Conservation (phyloP, 2,888 invertebrate species). For the Neocrepidodera transversa region DNA sequence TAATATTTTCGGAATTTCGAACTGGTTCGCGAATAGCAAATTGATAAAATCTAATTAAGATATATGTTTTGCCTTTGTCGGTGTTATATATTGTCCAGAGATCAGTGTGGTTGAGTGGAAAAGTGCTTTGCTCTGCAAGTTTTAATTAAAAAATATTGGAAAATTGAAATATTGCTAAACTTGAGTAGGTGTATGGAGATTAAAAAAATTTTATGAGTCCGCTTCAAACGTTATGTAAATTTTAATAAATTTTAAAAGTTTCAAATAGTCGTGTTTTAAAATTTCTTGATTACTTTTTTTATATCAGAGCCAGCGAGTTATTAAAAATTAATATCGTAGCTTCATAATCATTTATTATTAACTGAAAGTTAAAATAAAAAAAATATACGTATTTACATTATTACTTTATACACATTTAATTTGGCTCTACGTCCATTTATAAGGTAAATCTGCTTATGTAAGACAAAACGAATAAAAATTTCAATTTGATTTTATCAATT, state of each 20-base stretch:
- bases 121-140: slow-evolving; percentile 10
- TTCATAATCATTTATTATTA: no score
- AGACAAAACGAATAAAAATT: no score
- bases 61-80: slow-evolving; percentile 9
- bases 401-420: no score
- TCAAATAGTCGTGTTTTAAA: neutral
- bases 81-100: slow-evolving; percentile 1
- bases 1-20: neutral
- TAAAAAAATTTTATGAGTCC: slow-evolving; percentile 15
- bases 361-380: no score
- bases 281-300: no score
- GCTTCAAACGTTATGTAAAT: slow-evolving; percentile 16
- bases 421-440: no score
- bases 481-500: neutral
- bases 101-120: slow-evolving; percentile 3
- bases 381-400: no score
- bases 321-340: no score
- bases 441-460: neutral
- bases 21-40: neutral
- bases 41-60: slow-evolving; percentile 13
- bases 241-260: slow-evolving; percentile 13
- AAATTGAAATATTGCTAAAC: slow-evolving; percentile 17
- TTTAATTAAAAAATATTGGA: slow-evolving; percentile 25
- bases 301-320: no score
- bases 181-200: slow-evolving; percentile 16